Evolutionary conservation across 2,888 invertebrate genomes (phyloP).

Genomic region (Calliphora vomitoria): DNA sequence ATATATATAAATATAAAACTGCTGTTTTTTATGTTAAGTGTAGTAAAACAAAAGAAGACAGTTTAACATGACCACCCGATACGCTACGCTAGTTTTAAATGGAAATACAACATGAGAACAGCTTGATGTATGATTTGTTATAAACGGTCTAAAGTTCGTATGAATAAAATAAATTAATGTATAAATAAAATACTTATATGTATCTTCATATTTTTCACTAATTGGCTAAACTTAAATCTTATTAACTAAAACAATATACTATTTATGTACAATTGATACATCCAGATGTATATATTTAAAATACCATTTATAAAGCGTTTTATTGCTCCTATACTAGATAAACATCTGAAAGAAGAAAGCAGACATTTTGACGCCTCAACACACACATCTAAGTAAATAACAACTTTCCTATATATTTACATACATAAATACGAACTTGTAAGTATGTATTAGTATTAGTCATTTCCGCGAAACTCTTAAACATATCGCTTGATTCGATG

Average conservation of each 20-base stretch:
- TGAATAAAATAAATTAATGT: neutral
- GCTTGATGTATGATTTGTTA: neutral
- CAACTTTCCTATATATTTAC: neutral
- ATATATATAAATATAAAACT: neutral
- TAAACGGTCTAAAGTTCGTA: neutral
- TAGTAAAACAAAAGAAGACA: neutral
- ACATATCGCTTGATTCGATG: neutral
- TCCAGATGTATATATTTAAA: neutral
- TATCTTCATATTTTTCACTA: neutral
- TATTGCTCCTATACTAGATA: conserved; percentile 22
- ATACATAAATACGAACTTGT: too few relatives aligned
- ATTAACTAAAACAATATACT: neutral
- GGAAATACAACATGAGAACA: neutral
- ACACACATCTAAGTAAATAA: neutral
- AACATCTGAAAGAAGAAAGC: conserved; percentile 4
- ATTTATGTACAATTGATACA: neutral
- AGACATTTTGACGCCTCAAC: conserved; percentile 50
- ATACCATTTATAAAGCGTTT: conserved; percentile 11
- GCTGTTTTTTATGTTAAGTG: neutral
- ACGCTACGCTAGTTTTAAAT: conserved; percentile 8
- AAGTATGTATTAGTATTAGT: neutral
- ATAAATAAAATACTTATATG: neutral
- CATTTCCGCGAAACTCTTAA: conserved; percentile 15
- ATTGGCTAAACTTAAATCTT: conserved; percentile 1
- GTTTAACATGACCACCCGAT: neutral